Percentiles rank a stretch among this genome's conserved stretches.
Conservation (phyloP, 2,113 vertebrate species). For the Phainopepla nitens region DNA sequence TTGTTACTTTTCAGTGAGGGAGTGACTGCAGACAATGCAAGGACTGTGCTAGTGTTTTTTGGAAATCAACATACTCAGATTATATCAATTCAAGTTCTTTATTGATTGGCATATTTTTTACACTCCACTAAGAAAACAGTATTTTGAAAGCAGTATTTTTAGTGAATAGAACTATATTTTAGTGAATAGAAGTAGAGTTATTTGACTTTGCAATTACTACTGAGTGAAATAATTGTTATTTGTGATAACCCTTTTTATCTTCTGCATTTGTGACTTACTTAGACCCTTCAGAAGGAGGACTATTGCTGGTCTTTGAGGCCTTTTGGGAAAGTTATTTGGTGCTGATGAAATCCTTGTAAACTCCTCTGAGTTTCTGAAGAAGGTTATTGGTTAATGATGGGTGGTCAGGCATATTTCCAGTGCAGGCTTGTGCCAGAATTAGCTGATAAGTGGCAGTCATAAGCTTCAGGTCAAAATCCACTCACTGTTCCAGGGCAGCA, state of each 20-base stretch:
- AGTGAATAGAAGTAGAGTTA: not conserved
- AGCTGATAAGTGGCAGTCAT: not conserved
- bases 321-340: not conserved
- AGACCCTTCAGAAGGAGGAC: not conserved
- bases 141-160: not conserved
- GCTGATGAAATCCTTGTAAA: not conserved
- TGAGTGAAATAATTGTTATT: not conserved
- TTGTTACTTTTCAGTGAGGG: not conserved
- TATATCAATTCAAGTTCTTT: not conserved
- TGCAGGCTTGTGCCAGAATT: constrained; percentile 5
- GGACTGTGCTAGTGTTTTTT: not conserved
- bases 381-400: not conserved
- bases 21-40: not conserved
- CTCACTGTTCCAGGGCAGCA: not conserved
- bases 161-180: not conserved
- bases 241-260: not conserved
- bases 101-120: not conserved
- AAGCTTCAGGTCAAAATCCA: not conserved
- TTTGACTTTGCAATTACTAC: not conserved
- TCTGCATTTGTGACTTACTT: not conserved
- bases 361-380: not conserved
- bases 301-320: not conserved
- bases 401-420: not conserved
- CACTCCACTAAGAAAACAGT: not conserved
- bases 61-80: not conserved